Percentiles rank a stretch among this genome's conserved stretches.
Conservation (phyloP, 2,888 invertebrate genomes). For the Erebia palarica region DNA sequence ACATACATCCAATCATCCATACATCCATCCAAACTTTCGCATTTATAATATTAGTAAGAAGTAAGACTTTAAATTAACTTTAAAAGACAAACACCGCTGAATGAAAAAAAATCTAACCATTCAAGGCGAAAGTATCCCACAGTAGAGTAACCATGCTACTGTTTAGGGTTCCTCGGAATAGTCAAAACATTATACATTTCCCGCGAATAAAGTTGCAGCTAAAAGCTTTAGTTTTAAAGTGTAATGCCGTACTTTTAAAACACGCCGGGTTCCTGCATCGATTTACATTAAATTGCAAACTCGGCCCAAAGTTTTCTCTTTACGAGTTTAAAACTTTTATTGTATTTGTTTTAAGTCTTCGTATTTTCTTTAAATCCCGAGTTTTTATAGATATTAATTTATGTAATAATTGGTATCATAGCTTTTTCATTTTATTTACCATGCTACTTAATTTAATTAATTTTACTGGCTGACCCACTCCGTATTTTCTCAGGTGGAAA, state of each 20-base stretch:
- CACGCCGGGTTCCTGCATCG: not conserved
- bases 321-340: not conserved
- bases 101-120: conserved; percentile 3
- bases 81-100: not conserved
- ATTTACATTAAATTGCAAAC: conserved; percentile 1
- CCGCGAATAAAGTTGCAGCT: too few species aligned
- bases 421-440: too few species aligned
- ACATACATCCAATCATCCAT: too few species aligned
- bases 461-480: too few species aligned
- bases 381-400: not conserved
- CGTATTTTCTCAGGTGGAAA: too few species aligned
- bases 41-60: too few species aligned
- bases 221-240: not conserved
- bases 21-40: too few species aligned
- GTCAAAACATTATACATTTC: not conserved
- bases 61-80: too few species aligned
- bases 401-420: not conserved
- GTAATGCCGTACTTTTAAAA: conserved; percentile 3
- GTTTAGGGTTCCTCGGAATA: not conserved
- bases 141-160: not conserved
- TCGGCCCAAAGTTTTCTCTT: conserved; percentile 3
- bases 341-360: not conserved
- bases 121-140: not conserved
- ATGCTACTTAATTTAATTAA: too few species aligned
- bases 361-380: not conserved